Percentiles rank a stretch among this genome's conserved stretches.
Conservation (phyloP, 2,797 vertebrate genomes). For the Schizopygopsis pylzovi region DNA sequence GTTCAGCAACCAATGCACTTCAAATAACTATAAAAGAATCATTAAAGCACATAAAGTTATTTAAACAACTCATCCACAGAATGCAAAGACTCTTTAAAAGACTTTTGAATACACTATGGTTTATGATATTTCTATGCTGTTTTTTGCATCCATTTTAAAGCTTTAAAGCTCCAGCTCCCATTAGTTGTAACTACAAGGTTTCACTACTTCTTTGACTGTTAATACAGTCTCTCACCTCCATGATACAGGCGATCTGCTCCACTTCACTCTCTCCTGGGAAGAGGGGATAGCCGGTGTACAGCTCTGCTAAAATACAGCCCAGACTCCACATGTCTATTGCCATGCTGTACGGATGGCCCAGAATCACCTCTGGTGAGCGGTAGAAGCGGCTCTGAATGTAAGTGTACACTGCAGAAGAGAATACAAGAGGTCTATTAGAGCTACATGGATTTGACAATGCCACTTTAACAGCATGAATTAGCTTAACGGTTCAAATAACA, state of each 20-base stretch:
- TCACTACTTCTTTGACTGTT: not conserved
- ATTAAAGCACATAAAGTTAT: not conserved
- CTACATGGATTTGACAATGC: not conserved
- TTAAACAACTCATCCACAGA: not conserved
- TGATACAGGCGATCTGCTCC: constrained; percentile 94
- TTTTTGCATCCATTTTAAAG: not conserved
- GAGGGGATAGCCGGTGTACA: constrained; percentile 89
- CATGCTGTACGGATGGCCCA: constrained; percentile 91
- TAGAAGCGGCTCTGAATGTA: constrained; percentile 97
- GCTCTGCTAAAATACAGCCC: constrained; percentile 92
- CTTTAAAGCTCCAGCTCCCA: not conserved
- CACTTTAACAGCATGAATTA: not conserved
- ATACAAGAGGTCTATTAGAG: not conserved
- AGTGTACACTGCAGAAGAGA: constrained; percentile 82
- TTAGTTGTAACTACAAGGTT: not conserved
- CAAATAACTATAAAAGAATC: not conserved
- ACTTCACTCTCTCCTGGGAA: constrained; percentile 92
- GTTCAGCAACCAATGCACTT: constrained; percentile 6
- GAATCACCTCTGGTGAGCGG: constrained; percentile 92
- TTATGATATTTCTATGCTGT: not conserved
- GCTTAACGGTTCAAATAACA: not conserved
- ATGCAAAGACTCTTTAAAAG: not conserved
- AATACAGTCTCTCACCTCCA: constrained; percentile 83
- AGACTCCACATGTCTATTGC: constrained; percentile 98
- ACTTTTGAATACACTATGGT: not conserved